Base-by-base conservation (phyloP, 2,888 invertebrate genomes). In the Pyralis farinalis region DNA sequence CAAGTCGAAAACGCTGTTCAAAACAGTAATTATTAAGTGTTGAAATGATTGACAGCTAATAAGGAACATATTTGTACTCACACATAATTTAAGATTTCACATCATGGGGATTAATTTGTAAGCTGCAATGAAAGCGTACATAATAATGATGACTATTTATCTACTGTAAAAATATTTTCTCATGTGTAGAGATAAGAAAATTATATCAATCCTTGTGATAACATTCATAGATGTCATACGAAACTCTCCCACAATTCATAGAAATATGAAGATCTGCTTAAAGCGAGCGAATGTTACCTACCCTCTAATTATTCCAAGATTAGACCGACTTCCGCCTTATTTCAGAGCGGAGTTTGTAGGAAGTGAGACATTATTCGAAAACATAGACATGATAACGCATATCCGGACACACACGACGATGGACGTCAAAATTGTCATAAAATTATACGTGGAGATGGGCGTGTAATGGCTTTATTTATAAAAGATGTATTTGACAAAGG, bases 371-470 rank as follows among this genome's bases (percentile, higher is more conserved):
- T 78, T 79, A 79, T 27, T 9, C 11, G 28, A 46, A 51, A 46
- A 44, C 51, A 50, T 55, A 43, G 45, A 46, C 51, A 48, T 53
- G 68, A 63, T 67, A 59, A 58, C 58, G 44, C 53, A 58, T 71
- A 71, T 82, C 80, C 79, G 80, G 72, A 75, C 73, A 67, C 71
- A 74, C 77, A 73, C 78, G 81, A 59, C 46, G 76, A 59, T 57
- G 41, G 35, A 33, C 35, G 34, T 34, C 46, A 36, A 49, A 58
- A 59, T 61, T 55, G 53, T 48, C 47, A 49, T 35, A 39, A 58
- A 63, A 66, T 66, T 64, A 45, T 44, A 49, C 34, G 42, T 16
- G 16, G 4, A 16, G 16, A 3, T 16, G 4, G n/a, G n/a, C n/a
- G n/a, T 37, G 30, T 37, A 37, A 37, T 37, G 31, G 30, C 30